These are phyloP conservation scores for Urophycis tenuis DNA, from an alignment of 2,797 vertebrate genomes.

Conservation along the genomic window DNA sequence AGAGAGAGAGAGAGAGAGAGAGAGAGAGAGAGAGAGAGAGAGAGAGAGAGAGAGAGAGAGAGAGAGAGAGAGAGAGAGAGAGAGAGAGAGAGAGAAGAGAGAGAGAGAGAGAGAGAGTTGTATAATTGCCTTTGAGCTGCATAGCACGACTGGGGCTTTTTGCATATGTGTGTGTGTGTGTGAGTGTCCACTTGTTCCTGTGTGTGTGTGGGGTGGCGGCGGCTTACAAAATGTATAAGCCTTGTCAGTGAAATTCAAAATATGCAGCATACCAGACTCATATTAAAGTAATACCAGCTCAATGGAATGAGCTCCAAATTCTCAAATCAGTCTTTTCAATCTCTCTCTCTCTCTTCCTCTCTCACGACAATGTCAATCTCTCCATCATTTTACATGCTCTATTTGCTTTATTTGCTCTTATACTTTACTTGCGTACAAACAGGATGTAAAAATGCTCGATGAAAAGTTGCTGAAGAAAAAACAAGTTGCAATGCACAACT, in stretches of 20 bases:
- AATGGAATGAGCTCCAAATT: not conserved
- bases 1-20: not conserved
- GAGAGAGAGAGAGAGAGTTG: slow-evolving; percentile 22
- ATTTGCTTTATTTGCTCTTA: not conserved
- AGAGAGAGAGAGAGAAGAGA: not conserved
- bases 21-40: slow-evolving; percentile 26
- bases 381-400: not conserved
- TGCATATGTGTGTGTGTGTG: slow-evolving; percentile 7
- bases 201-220: not conserved
- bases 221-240: not conserved
- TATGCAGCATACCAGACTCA: not conserved
- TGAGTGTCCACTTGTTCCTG: not conserved
- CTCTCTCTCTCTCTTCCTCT: not conserved
- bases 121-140: slow-evolving; percentile 42
- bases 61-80: too few relatives aligned
- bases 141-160: slow-evolving; percentile 27
- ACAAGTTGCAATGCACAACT: not conserved
- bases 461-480: not conserved
- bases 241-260: not conserved
- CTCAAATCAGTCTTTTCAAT: not conserved
- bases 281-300: not conserved
- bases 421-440: too few relatives aligned
- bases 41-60: slow-evolving; percentile 29
- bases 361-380: not conserved
- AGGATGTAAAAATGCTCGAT: not conserved